These are phyloP conservation scores for Notocelia uddmanniana DNA, from an alignment of 2,888 invertebrate genomes.

Conservation along the genomic window DNA sequence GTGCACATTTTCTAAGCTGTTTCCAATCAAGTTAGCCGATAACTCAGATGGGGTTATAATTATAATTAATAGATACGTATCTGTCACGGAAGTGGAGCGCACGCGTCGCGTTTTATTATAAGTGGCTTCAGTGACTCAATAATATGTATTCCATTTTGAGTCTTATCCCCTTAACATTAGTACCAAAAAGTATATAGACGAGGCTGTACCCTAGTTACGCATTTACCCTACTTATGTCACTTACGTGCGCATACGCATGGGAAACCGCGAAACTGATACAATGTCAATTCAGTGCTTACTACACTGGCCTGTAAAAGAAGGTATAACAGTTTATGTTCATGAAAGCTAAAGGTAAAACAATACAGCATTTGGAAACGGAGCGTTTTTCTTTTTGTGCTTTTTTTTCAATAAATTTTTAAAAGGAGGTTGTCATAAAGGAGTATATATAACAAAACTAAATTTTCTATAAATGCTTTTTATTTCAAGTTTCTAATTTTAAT, in stretches of 20 bases:
- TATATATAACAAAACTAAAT: too few species aligned
- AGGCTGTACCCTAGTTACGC: constrained; percentile 54
- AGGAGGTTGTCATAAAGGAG: too few species aligned
- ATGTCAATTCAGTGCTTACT: constrained; percentile 47
- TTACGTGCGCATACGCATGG: constrained; percentile 28
- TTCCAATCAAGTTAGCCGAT: constrained; percentile 45
- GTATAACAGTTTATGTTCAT: constrained; percentile 47
- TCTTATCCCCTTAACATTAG: not conserved
- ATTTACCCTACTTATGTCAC: constrained; percentile 48
- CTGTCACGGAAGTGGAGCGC: constrained; percentile 60
- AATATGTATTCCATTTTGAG: not conserved
- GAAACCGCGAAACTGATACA: constrained; percentile 45
- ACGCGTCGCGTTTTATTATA: constrained; percentile 63
- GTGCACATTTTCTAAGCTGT: constrained; percentile 39
- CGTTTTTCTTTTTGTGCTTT: too few species aligned
- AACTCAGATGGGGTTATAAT: constrained; percentile 62
- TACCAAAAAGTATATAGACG: not conserved
- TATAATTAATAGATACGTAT: constrained; percentile 64
- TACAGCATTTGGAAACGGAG: too few species aligned
- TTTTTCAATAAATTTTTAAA: too few species aligned
- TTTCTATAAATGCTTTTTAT: too few species aligned
- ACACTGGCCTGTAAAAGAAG: too few species aligned
- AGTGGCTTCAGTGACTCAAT: constrained; percentile 36
- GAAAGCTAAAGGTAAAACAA: too few species aligned
- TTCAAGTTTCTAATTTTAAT: too few species aligned